phyloP scores from a whole-genome alignment of 2,888 invertebrate species.

The Chelonus formosanus region DNA sequence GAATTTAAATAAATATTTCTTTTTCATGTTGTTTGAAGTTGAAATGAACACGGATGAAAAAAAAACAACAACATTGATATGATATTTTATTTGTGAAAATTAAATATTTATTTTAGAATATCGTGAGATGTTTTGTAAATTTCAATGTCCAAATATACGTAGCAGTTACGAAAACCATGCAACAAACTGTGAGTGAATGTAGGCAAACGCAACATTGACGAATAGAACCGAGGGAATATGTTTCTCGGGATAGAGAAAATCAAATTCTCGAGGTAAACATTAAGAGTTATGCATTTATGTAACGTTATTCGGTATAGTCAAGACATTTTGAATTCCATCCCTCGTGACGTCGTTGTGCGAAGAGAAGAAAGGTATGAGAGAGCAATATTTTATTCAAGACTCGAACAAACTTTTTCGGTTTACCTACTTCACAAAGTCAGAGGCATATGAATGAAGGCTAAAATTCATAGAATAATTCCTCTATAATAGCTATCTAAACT shows the following conservation, averaged over 20 bases:
- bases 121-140: too few species aligned
- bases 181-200: too few species aligned
- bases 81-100: too few species aligned
- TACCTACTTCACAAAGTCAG: not conserved
- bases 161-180: too few species aligned
- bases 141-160: too few species aligned
- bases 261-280: slow-evolving; percentile 28
- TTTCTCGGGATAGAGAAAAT: slow-evolving; percentile 21
- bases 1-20: too few species aligned
- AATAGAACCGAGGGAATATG: slow-evolving; percentile 6
- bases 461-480: slow-evolving; percentile 3
- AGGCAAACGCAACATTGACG: not conserved
- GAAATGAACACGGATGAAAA: too few species aligned
- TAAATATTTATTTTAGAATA: too few species aligned
- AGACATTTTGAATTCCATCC: slow-evolving; percentile 28
- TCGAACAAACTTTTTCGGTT: slow-evolving; percentile 19
- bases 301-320: slow-evolving; percentile 25
- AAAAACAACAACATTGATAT: too few species aligned
- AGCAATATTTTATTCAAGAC: slow-evolving; percentile 28
- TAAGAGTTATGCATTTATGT: slow-evolving; percentile 29
- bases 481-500: not conserved
- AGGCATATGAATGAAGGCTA: not conserved
- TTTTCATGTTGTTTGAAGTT: too few species aligned
- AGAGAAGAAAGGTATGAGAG: not conserved
- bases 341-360: slow-evolving; percentile 20